Conservation (phyloP, 2,888 invertebrate genomes). For the Lysandra coridon region DNA sequence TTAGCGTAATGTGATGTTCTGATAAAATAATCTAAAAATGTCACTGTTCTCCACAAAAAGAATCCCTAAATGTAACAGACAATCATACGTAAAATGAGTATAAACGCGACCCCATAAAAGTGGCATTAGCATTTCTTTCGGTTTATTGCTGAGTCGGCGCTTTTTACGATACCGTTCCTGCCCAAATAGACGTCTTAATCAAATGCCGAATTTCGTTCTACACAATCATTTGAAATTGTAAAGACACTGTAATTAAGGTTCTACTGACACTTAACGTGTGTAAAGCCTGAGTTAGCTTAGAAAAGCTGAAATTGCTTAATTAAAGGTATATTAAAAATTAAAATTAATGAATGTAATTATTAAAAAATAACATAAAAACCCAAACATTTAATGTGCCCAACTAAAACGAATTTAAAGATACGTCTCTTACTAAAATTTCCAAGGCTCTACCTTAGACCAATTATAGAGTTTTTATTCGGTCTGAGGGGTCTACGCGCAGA, state of each 20-base stretch:
- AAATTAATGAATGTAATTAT: background rate
- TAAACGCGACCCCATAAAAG: conserved; percentile 69
- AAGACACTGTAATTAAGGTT: conserved; percentile 18
- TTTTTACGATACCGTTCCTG: conserved; percentile 45
- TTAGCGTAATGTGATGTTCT: background rate
- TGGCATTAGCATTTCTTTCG: conserved; percentile 64
- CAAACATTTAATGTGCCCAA: background rate
- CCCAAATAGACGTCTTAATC: conserved; percentile 42
- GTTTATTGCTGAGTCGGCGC: conserved; percentile 59
- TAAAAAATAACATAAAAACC: background rate
- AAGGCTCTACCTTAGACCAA: background rate
- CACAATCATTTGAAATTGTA: conserved; percentile 24
- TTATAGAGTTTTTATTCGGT: too few relatives aligned
- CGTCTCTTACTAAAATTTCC: background rate
- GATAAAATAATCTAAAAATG: background rate
- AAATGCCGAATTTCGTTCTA: conserved; percentile 36
- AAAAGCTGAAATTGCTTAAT: background rate
- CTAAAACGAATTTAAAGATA: background rate
- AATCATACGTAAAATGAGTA: conserved; percentile 68
- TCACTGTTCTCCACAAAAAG: background rate
- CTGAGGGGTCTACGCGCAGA: background rate
- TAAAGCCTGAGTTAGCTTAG: background rate
- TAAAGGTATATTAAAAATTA: background rate
- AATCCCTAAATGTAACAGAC: conserved; percentile 63
- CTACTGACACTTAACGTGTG: background rate